Conservation (phyloP, 2,888 invertebrate genomes). For the Mythimna pallens region DNA sequence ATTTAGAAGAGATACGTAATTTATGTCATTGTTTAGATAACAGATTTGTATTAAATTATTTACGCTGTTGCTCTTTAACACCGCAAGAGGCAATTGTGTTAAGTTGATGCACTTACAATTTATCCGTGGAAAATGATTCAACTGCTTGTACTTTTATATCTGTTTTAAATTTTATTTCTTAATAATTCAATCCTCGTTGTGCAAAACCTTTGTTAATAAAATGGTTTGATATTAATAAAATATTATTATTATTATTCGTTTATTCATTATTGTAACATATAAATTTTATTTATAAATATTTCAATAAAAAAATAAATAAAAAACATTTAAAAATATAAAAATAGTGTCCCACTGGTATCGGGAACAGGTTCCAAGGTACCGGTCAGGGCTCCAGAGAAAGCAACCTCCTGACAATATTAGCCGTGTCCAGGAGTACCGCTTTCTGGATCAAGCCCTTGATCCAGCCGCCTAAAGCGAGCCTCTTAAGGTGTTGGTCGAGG, state of each 20-base stretch:
- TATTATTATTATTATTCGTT: too few relatives aligned
- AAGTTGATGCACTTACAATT: constrained; percentile 17
- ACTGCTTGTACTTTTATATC: not conserved
- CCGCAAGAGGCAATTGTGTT: constrained; percentile 21
- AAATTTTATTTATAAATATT: not conserved
- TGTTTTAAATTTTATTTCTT: not conserved
- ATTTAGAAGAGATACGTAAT: constrained; percentile 70
- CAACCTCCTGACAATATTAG: too few relatives aligned
- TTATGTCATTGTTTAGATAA: constrained; percentile 61
- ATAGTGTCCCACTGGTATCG: too few relatives aligned
- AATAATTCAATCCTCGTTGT: constrained; percentile 1
- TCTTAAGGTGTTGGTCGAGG: too few relatives aligned
- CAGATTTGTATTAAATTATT: constrained; percentile 53
- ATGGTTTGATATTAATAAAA: not conserved
- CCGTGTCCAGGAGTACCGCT: too few relatives aligned
- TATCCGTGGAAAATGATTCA: not conserved
- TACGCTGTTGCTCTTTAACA: constrained; percentile 51
- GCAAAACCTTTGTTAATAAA: not conserved
- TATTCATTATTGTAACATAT: too few relatives aligned
- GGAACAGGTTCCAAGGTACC: too few relatives aligned
- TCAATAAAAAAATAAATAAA: too few relatives aligned
- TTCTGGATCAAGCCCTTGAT: too few relatives aligned
- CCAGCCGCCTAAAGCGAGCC: too few relatives aligned
- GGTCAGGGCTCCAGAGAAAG: too few relatives aligned
- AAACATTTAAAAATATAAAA: too few relatives aligned